Evolutionary conservation across 2,113 vertebrate genomes (phyloP), one percentile per base, ranked within the genome.

Genomic region (Pongo pygmaeus): DNA sequence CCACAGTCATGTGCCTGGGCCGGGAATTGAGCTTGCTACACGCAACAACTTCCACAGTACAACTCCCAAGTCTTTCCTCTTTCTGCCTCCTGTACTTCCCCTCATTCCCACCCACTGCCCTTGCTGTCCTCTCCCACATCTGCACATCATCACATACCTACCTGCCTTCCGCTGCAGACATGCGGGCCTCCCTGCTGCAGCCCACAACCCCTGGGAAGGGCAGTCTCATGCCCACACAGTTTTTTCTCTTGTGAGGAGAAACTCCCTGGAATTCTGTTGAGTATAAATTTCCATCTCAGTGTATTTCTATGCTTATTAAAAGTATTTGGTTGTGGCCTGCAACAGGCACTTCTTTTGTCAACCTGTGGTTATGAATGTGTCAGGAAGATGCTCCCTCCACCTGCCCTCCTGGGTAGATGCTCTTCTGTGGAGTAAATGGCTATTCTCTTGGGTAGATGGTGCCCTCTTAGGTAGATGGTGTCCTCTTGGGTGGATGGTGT

Each of bases 401-500:
- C n/a, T 59, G n/a, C 80, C 55, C 12, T 38, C 17, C 64, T 50
- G 12, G 46, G 61, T n/a, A 25, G 40, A 46, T 16, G 74, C 38
- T 74, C 2, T 16, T 43, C 6, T 30, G 6, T 27, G 40, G 23
- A 25, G 40, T 43, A 75, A 10, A 43, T 75, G 40, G 32, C 8
- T 43, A 3, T 3, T 11, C 38, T 43, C 72, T 27, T 75, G 72
- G 38, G 38, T 74, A 2, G 22, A 40, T 74, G 72, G 22, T 23
- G 17, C 0, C 0, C 38, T n/a, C 67, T 35, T 69, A 32, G 3
- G 14, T 69, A 0, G 67, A 69, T 18, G 67, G 27, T 17, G 14
- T 0, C 12, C 8, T 70, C 67, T n/a, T 17, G 0, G 67, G 17
- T 38, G 0, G 35, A 38, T 9, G 35, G 69, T 70, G 10, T 0